phyloP scores from a whole-genome alignment of 53 echinoderm and acorn worm genomes.

The Patiria pectinifera region DNA sequence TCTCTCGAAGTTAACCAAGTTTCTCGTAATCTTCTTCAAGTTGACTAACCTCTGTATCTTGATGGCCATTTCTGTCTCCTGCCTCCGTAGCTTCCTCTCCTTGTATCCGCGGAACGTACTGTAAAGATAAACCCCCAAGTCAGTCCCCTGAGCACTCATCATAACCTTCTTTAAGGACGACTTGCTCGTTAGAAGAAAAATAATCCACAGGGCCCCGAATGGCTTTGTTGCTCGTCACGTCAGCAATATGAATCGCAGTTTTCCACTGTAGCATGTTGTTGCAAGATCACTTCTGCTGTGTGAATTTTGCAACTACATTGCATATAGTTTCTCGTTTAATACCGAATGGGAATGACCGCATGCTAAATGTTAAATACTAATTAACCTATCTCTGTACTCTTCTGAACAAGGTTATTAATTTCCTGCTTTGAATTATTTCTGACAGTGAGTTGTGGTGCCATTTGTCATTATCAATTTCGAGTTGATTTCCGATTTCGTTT shows the following conservation, averaged over 20 bases:
- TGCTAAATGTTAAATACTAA: neutral
- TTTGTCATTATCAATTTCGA: neutral
- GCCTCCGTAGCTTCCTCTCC: slow-evolving; percentile 67
- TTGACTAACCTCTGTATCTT: slow-evolving; percentile 93
- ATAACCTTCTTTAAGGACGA: neutral
- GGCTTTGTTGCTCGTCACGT: no score
- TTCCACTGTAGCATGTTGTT: no score
- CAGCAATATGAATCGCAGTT: no score
- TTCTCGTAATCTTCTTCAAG: neutral
- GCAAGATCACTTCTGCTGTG: no score
- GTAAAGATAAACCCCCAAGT: slow-evolving; percentile 89
- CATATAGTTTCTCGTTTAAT: no score
- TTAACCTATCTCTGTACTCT: neutral
- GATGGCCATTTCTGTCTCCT: slow-evolving; percentile 87
- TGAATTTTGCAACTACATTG: no score
- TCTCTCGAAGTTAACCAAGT: neutral
- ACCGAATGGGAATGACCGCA: no score
- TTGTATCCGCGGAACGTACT: slow-evolving; percentile 87
- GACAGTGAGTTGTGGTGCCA: neutral
- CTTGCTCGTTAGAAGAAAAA: neutral
- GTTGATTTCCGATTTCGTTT: neutral
- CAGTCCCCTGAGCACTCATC: slow-evolving; percentile 70
- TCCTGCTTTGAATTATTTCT: slow-evolving; percentile 3
- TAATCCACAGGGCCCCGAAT: no score
- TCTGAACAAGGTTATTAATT: neutral